Evolutionary conservation across 2,888 invertebrate genomes (phyloP).

Genomic region (Xanthorhoe designata): DNA sequence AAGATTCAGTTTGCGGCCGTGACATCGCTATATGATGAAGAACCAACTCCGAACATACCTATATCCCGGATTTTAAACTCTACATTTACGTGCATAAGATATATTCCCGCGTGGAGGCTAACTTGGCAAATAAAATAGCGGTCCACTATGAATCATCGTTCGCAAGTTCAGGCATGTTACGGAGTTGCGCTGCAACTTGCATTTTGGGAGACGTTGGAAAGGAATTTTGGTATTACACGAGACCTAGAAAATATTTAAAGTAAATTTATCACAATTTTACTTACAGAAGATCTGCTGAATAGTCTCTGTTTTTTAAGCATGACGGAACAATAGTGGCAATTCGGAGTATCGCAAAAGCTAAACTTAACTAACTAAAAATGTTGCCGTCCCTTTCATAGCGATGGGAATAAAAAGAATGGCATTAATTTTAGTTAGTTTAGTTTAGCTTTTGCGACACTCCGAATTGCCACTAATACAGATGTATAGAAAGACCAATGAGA

Average conservation of each 20-base stretch:
- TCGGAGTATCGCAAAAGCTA: no score
- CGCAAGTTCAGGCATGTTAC: slow-evolving; percentile 12
- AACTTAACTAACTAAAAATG: no score
- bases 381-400: no score
- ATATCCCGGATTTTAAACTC: slow-evolving; percentile 1
- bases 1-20: slow-evolving; percentile 31
- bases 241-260: not conserved
- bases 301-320: no score
- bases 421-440: no score
- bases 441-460: no score
- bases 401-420: no score
- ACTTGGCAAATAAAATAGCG: slow-evolving; percentile 24
- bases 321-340: no score
- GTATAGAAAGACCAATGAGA: no score
- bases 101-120: not conserved
- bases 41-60: not conserved
- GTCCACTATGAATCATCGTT: slow-evolving; percentile 26
- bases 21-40: slow-evolving; percentile 24
- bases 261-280: not conserved
- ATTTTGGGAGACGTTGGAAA: slow-evolving; percentile 18
- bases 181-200: slow-evolving; percentile 18
- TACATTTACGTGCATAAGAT: not conserved
- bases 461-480: no score
- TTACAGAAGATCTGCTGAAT: not conserved
- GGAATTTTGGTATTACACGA: slow-evolving; percentile 4